A percentile compares a stretch with the other conserved stretches of the same genome.
Conservation (phyloP, 2,888 invertebrate species). For the Ennomos quercinarius region DNA sequence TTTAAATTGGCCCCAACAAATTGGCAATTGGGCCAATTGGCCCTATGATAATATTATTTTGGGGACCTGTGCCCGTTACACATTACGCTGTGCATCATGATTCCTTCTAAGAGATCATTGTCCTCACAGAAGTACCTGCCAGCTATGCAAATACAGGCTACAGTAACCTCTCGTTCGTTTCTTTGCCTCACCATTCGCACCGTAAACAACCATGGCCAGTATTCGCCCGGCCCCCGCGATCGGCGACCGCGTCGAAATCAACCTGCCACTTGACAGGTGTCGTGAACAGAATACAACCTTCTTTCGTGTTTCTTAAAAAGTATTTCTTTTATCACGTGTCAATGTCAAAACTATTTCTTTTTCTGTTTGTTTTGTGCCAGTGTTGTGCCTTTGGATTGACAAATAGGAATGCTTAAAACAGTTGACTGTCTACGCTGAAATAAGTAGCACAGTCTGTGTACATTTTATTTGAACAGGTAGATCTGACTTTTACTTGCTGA, state of each 20-base stretch:
- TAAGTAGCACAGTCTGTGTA: constrained; percentile 32
- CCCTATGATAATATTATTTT: too few species aligned
- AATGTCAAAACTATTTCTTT: constrained; percentile 30
- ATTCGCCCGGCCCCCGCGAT: constrained; percentile 71
- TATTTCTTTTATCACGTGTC: constrained; percentile 25
- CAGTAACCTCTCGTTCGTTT: constrained; percentile 40
- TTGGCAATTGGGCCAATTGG: too few species aligned
- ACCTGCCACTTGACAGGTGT: constrained; percentile 62
- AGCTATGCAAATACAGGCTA: constrained; percentile 39
- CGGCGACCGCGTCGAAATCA: constrained; percentile 57
- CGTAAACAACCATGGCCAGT: constrained; percentile 82
- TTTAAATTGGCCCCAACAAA: too few species aligned
- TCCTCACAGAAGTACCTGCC: constrained; percentile 48
- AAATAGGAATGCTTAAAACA: constrained; percentile 20
- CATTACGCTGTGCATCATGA: too few species aligned
- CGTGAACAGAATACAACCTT: constrained; percentile 62
- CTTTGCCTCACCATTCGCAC: constrained; percentile 66
- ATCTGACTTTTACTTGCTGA: constrained; percentile 30
- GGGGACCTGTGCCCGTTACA: too few species aligned
- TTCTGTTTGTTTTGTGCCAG: constrained; percentile 38
- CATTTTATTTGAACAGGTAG: constrained; percentile 36
- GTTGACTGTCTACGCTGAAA: constrained; percentile 25
- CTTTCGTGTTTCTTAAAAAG: constrained; percentile 63
- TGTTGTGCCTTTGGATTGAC: constrained; percentile 35
- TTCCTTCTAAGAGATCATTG: neutral